Conservation (phyloP, 1,140 invertebrate genomes). For the Zaprionus ghesquierei region DNA sequence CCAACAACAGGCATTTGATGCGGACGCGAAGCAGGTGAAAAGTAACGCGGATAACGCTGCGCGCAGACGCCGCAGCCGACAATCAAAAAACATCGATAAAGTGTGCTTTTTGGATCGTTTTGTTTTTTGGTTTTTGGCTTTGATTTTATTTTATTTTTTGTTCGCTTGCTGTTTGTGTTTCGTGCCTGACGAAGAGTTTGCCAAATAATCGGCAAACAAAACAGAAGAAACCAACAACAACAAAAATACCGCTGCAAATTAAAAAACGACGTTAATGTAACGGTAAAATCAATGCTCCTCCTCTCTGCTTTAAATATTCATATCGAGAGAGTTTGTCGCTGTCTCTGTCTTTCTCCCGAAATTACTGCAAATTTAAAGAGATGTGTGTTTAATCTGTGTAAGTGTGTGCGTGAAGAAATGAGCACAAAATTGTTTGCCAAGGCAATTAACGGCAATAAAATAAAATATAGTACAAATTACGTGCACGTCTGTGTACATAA, state of each 20-base stretch:
- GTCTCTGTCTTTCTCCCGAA: conserved; percentile 6
- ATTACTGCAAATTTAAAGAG: conserved; percentile 10
- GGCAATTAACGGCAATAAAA: conserved; percentile 49
- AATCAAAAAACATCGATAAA: conserved; percentile 38
- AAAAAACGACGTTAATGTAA: conserved; percentile 43
- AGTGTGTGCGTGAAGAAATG: conserved; percentile 24
- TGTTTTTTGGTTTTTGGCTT: neutral
- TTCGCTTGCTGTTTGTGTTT: conserved; percentile 32
- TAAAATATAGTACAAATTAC: conserved; percentile 19
- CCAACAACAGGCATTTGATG: conserved; percentile 47
- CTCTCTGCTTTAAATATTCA: conserved; percentile 41
- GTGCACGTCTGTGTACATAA: conserved; percentile 21
- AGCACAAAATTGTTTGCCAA: conserved; percentile 25
- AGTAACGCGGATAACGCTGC: conserved; percentile 34
- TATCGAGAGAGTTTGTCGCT: conserved; percentile 5
- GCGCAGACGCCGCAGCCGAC: conserved; percentile 61
- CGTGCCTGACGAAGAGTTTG: conserved; percentile 45
- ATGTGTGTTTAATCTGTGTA: conserved; percentile 6
- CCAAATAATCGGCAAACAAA: conserved; percentile 42
- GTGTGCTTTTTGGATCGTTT: conserved; percentile 32
- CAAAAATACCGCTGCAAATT: conserved; percentile 14
- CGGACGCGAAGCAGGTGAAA: conserved; percentile 52
- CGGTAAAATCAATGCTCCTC: conserved; percentile 48
- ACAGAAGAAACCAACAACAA: conserved; percentile 23
- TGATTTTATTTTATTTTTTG: neutral